These are phyloP conservation scores for Epinephelus cyanopodus DNA, from an alignment of 2,113 vertebrate species.

Conservation along the genomic window DNA sequence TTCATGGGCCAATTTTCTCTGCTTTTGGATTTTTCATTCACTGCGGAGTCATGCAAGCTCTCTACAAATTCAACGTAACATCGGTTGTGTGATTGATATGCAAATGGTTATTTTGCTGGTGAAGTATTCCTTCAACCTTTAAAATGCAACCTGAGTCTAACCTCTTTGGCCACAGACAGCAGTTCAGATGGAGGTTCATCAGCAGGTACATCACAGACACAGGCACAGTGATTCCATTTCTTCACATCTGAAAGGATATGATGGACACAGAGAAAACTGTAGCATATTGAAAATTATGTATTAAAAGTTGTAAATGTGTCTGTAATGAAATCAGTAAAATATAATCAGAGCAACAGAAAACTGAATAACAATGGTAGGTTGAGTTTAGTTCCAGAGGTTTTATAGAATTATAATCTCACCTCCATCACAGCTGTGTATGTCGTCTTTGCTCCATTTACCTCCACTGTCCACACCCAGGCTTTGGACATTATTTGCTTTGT, in stretches of 20 bases:
- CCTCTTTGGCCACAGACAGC: background rate
- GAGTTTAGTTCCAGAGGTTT: background rate
- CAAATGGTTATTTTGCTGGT: background rate
- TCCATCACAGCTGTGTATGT: background rate
- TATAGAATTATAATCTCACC: background rate
- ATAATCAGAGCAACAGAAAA: background rate
- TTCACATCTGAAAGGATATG: background rate
- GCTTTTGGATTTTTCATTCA: no score
- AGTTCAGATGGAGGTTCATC: constrained; percentile 8
- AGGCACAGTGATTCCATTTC: background rate
- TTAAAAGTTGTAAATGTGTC: background rate
- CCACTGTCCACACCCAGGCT: constrained; percentile 9
- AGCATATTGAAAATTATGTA: background rate
- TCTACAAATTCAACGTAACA: no score
- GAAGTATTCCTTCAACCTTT: background rate
- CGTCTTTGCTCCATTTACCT: background rate
- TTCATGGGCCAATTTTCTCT: no score
- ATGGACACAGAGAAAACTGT: background rate
- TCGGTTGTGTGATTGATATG: no score
- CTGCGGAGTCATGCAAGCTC: no score
- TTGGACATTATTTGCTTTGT: background rate
- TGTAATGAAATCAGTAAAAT: background rate
- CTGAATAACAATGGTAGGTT: background rate
- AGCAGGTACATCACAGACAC: background rate
- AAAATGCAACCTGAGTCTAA: background rate